A percentile compares a stretch with the other conserved stretches of the same genome.
Evolutionary conservation across 2,113 vertebrate genomes (phyloP).

Genomic region (Brachyhypopomus gauderio): DNA sequence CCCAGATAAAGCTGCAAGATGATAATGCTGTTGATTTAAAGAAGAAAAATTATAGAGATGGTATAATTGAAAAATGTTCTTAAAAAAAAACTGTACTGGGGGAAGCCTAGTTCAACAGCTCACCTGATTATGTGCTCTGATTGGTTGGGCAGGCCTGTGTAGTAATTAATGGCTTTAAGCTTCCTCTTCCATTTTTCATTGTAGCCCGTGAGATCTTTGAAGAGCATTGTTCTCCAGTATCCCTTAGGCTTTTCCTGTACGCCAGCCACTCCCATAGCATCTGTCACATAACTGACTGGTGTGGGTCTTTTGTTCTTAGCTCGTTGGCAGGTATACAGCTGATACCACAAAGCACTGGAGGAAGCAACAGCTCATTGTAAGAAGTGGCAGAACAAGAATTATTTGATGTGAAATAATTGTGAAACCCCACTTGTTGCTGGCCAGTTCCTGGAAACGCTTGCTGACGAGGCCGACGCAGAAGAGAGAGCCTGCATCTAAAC

Average conservation of each 20-base stretch:
- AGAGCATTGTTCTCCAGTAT: constrained; percentile 83
- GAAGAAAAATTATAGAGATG: not conserved
- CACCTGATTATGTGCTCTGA: constrained; percentile 76
- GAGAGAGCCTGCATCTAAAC: constrained; percentile 80
- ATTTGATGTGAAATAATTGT: not conserved
- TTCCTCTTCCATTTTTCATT: constrained; percentile 68
- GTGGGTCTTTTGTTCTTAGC: constrained; percentile 59
- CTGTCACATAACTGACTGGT: constrained; percentile 51
- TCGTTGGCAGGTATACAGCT: constrained; percentile 69
- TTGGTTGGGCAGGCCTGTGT: constrained; percentile 79
- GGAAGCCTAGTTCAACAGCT: constrained; percentile 24
- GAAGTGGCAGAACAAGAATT: constrained; percentile 7
- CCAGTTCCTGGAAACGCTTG: constrained; percentile 77
- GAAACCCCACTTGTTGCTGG: constrained; percentile 85
- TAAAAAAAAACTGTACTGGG: not conserved
- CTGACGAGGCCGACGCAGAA: constrained; percentile 78
- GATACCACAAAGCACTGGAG: constrained; percentile 81
- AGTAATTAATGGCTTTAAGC: constrained; percentile 69
- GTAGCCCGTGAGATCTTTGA: constrained; percentile 68
- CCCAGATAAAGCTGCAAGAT: not conserved
- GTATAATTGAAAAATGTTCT: not conserved
- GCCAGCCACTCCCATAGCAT: constrained; percentile 49
- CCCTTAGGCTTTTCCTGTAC: constrained; percentile 66
- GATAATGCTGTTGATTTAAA: not conserved
- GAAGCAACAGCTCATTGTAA: constrained; percentile 24